These are phyloP conservation scores for Actinemys pallida DNA, from an alignment of 2,113 vertebrate species.

Conservation along the genomic window DNA sequence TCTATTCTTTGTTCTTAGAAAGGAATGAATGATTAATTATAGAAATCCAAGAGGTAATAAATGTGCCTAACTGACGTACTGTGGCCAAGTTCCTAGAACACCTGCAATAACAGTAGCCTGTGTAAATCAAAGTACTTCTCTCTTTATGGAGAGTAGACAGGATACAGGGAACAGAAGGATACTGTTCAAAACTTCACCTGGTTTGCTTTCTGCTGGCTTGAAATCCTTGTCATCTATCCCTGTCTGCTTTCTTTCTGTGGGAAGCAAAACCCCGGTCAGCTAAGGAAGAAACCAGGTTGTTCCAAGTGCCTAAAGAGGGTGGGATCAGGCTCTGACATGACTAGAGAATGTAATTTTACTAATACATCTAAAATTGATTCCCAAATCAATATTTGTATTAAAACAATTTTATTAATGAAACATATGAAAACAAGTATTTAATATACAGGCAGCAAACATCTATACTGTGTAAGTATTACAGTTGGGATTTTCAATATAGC, in stretches of 20 bases:
- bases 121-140: constrained; percentile 42
- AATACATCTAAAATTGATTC: not conserved
- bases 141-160: constrained; percentile 1
- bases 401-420: not conserved
- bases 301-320: not conserved
- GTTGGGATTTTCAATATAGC: accelerated
- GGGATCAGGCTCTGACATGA: not conserved
- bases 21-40: constrained; percentile 83
- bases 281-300: not conserved
- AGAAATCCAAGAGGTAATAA: constrained; percentile 81
- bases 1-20: constrained; percentile 80
- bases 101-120: constrained; percentile 79
- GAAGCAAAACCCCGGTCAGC: accelerated
- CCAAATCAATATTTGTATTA: not conserved
- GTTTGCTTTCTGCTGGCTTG: constrained; percentile 68
- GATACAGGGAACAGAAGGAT: constrained; percentile 68
- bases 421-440: not conserved
- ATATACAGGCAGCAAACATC: accelerated
- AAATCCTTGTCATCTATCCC: constrained; percentile 3
- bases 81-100: constrained; percentile 79
- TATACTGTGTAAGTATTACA: accelerated
- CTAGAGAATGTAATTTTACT: not conserved
- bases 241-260: not conserved
- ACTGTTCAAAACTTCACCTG: constrained; percentile 78
- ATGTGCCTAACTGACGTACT: constrained; percentile 72